Conservation (phyloP, 2,888 invertebrate genomes). For the Volucella zonaria region DNA sequence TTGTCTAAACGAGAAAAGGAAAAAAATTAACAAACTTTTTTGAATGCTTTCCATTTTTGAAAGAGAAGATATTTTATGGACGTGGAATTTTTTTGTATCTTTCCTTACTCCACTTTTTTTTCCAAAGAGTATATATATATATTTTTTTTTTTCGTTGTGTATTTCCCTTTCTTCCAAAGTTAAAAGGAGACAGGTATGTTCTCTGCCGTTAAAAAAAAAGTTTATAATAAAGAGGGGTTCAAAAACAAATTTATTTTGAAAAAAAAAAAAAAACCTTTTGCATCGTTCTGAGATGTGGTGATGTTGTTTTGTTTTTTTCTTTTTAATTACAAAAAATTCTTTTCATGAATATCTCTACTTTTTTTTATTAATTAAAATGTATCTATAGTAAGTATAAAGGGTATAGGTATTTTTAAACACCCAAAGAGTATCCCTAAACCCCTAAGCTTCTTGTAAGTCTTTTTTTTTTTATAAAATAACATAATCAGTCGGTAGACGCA, state of each 20-base stretch:
- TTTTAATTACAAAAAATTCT: conserved; percentile 11
- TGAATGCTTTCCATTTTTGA: conserved; percentile 69
- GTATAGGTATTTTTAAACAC: conserved; percentile 42
- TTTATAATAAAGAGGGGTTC: conserved; percentile 32
- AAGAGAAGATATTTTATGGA: conserved; percentile 60
- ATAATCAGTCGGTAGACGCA: conserved; percentile 26
- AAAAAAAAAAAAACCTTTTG: conserved; percentile 51
- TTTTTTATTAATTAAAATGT: not conserved
- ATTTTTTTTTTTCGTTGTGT: conserved; percentile 56
- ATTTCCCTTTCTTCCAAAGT: conserved; percentile 57
- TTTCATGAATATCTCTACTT: conserved; percentile 19
- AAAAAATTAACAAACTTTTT: conserved; percentile 60
- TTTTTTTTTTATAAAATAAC: not conserved
- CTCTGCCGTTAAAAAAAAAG: conserved; percentile 32
- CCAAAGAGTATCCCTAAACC: not conserved
- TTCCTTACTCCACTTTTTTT: conserved; percentile 54
- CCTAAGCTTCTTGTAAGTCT: conserved; percentile 25
- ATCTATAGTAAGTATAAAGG: conserved; percentile 55
- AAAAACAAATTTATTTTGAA: conserved; percentile 20
- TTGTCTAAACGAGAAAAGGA: conserved; percentile 32
- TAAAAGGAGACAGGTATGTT: conserved; percentile 74
- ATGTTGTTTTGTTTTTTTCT: conserved; percentile 61
- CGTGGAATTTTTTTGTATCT: conserved; percentile 61
- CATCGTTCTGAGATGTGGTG: conserved; percentile 74
- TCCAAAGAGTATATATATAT: conserved; percentile 15